Evolutionary conservation across 2,888 invertebrate species (phyloP).

Genomic region (Cantharis lateralis): DNA sequence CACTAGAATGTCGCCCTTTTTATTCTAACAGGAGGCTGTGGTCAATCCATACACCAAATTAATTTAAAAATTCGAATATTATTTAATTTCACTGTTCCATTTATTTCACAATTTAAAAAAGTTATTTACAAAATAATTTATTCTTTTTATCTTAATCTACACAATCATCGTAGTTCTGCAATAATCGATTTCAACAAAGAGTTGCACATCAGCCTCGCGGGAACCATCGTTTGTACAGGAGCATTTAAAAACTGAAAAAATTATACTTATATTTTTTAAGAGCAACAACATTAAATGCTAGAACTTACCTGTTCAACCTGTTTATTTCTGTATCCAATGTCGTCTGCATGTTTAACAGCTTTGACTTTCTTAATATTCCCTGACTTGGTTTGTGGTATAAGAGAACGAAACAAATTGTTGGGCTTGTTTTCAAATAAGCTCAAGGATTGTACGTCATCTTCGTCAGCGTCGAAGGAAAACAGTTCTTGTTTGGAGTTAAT

Average conservation of each 20-base stretch:
- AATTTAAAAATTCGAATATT: neutral
- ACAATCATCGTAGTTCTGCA: slow-evolving; percentile 34
- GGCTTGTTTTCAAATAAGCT: slow-evolving; percentile 26
- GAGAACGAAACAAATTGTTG: slow-evolving; percentile 41
- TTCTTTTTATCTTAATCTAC: neutral
- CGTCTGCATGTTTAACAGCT: slow-evolving; percentile 40
- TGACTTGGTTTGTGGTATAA: slow-evolving; percentile 37
- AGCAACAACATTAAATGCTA: neutral
- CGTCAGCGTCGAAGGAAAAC: slow-evolving; percentile 44
- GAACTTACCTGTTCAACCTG: slow-evolving; percentile 42
- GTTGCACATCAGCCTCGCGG: slow-evolving; percentile 46
- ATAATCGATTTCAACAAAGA: slow-evolving; percentile 47
- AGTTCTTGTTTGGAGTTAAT: slow-evolving; percentile 62
- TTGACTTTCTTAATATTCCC: slow-evolving; percentile 10
- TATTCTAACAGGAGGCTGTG: no score
- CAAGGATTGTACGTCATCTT: slow-evolving; percentile 32
- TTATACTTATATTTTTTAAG: neutral
- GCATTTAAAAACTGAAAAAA: slow-evolving; percentile 47
- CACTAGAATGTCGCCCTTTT: no score
- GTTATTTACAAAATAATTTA: neutral
- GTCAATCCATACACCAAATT: no score
- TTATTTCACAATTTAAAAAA: neutral
- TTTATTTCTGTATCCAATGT: slow-evolving; percentile 39
- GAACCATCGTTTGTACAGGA: slow-evolving; percentile 51
- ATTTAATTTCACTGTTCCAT: no score